Conservation (phyloP, 2,888 invertebrate genomes). For the Coelinius sp. region DNA sequence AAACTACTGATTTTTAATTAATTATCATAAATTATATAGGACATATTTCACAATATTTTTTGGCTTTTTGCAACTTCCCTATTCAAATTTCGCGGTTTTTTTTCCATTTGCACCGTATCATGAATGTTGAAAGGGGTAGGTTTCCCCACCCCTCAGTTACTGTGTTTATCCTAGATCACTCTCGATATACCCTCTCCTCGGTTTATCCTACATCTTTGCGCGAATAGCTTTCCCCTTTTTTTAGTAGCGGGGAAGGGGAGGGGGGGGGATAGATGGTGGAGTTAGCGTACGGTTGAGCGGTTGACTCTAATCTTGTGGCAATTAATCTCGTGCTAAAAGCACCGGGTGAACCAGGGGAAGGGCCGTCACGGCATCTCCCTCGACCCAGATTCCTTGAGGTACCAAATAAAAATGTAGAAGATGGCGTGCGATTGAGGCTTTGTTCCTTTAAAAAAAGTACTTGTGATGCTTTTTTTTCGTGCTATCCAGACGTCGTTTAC, state of each 20-base stretch:
- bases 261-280: conserved; percentile 9
- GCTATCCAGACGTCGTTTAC: conserved; percentile 11
- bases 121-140: background rate
- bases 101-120: too few relatives aligned
- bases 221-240: conserved; percentile 47
- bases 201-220: conserved; percentile 45
- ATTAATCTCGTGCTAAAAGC: conserved; percentile 54
- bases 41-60: too few relatives aligned
- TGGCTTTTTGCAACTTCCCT: too few relatives aligned
- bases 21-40: too few relatives aligned
- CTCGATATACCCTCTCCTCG: conserved; percentile 27
- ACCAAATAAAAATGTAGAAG: conserved; percentile 42
- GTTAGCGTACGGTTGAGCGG: conserved; percentile 47
- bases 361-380: conserved; percentile 37
- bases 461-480: background rate
- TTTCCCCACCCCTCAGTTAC: conserved; percentile 4
- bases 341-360: conserved; percentile 25
- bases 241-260: conserved; percentile 19
- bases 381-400: conserved; percentile 48
- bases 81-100: background rate
- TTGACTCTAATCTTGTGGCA: conserved; percentile 51
- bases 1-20: too few relatives aligned
- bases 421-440: conserved; percentile 21
- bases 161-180: conserved; percentile 25
- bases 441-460: conserved; percentile 19